Conservation (phyloP, 2,888 invertebrate species). For the Anodontia alba region DNA sequence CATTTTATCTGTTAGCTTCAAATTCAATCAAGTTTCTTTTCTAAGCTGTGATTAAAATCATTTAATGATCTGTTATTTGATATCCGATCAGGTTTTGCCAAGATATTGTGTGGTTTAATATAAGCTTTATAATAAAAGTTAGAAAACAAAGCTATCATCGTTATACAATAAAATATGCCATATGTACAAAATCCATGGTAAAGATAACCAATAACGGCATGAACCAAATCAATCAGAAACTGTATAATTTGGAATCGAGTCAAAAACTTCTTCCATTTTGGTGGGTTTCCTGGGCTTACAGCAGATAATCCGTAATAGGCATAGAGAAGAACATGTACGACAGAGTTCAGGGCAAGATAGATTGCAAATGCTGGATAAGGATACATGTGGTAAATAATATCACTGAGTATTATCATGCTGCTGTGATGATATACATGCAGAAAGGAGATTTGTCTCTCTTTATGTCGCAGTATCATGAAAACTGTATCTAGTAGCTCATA, state of each 20-base stretch:
- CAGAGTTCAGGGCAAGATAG: slow-evolving; percentile 79
- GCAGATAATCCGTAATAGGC: slow-evolving; percentile 81
- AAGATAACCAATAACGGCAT: slow-evolving; percentile 77
- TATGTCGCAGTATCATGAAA: slow-evolving; percentile 83
- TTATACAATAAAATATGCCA: slow-evolving; percentile 80
- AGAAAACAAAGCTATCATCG: slow-evolving; percentile 80
- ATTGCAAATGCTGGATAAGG: slow-evolving; percentile 81
- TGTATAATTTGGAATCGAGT: slow-evolving; percentile 83
- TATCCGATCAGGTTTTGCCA: too few relatives aligned
- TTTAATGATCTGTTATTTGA: too few relatives aligned
- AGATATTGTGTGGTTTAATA: slow-evolving; percentile 49
- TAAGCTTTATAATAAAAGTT: slow-evolving; percentile 82
- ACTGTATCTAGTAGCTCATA: slow-evolving; percentile 83
- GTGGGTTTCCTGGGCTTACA: slow-evolving; percentile 69
- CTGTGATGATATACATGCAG: slow-evolving; percentile 84
- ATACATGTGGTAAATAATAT: slow-evolving; percentile 72
- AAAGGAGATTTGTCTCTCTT: slow-evolving; percentile 80
- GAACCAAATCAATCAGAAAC: slow-evolving; percentile 78
- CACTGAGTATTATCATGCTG: slow-evolving; percentile 82
- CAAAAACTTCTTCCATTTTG: slow-evolving; percentile 79
- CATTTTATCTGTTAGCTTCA: too few relatives aligned
- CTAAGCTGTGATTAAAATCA: too few relatives aligned
- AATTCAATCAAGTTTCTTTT: too few relatives aligned
- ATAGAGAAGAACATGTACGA: slow-evolving; percentile 82
- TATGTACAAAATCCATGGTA: slow-evolving; percentile 82